Evolutionary conservation across 92 coral and sea anemone genomes (phyloP).

Genomic region (Chrysogorgia sp.): DNA sequence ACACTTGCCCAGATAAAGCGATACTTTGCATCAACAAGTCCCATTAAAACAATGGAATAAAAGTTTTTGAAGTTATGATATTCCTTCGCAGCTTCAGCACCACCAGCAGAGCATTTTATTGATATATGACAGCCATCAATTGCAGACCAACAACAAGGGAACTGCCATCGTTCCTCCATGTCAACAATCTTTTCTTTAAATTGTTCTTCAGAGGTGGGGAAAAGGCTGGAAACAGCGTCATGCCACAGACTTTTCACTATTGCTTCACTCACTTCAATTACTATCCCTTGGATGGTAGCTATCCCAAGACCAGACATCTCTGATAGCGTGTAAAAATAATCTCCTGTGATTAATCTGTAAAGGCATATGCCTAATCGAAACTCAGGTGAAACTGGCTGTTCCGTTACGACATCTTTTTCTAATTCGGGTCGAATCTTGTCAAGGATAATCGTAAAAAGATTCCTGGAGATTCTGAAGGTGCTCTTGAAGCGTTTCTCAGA

Average conservation of each 20-base stretch:
- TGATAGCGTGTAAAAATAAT: too few species aligned
- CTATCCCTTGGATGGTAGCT: too few species aligned
- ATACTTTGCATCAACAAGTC: too few species aligned
- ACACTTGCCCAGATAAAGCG: too few species aligned
- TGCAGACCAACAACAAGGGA: too few species aligned
- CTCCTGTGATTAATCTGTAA: background rate
- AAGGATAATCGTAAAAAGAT: background rate
- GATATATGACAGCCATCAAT: too few species aligned
- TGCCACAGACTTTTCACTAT: constrained; percentile 12
- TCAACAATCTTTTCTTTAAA: constrained; percentile 20
- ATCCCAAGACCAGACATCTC: too few species aligned
- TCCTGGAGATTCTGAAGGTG: background rate
- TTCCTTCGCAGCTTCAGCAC: background rate
- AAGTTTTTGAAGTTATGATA: too few species aligned
- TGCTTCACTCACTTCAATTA: background rate
- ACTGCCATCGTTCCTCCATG: too few species aligned
- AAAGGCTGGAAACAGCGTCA: constrained; percentile 12
- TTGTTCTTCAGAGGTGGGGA: constrained; percentile 37
- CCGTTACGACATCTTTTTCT: background rate
- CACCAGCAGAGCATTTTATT: background rate
- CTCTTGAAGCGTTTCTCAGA: background rate
- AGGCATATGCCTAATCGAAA: background rate
- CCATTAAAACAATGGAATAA: constrained; percentile 9
- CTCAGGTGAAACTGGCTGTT: background rate
- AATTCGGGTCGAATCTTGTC: background rate